Conservation (phyloP, 1,140 invertebrate species). For the Trachymyrmex cornetzi region DNA sequence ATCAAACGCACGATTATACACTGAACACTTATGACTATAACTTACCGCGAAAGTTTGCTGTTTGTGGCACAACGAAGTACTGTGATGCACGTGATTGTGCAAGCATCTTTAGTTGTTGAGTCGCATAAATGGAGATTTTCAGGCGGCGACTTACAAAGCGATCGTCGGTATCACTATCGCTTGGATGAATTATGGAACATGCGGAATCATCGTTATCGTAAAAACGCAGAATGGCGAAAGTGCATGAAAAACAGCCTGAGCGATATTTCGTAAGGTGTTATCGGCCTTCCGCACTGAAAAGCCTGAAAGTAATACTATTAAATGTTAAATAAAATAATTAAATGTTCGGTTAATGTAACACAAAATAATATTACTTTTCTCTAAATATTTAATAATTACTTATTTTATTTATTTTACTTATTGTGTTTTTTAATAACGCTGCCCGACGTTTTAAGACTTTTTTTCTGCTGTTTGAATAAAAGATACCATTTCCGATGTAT, state of each 20-base stretch:
- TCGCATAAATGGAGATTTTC: conserved; percentile 62
- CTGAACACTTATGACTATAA: not conserved
- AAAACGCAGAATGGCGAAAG: conserved; percentile 30
- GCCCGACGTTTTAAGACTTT: no score
- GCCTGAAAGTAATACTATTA: no score
- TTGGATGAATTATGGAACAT: conserved; percentile 41
- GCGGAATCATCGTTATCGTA: conserved; percentile 5
- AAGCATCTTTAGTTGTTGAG: not conserved
- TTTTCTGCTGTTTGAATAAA: no score
- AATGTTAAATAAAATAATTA: no score
- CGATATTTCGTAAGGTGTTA: not conserved
- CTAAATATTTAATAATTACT: no score
- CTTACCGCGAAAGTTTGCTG: conserved; percentile 32
- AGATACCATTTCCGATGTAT: no score
- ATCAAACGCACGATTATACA: not conserved
- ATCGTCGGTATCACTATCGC: conserved; percentile 58
- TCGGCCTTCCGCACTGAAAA: not conserved
- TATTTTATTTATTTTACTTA: no score
- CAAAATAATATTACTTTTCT: no score
- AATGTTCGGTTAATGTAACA: no score
- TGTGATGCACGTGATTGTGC: conserved; percentile 50
- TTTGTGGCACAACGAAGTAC: conserved; percentile 41
- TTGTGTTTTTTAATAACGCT: no score
- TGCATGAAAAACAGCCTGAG: not conserved
- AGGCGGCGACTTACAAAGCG: conserved; percentile 59